phyloP scores from a whole-genome alignment of 2,113 vertebrate species.

The Bagarius yarrelli region DNA sequence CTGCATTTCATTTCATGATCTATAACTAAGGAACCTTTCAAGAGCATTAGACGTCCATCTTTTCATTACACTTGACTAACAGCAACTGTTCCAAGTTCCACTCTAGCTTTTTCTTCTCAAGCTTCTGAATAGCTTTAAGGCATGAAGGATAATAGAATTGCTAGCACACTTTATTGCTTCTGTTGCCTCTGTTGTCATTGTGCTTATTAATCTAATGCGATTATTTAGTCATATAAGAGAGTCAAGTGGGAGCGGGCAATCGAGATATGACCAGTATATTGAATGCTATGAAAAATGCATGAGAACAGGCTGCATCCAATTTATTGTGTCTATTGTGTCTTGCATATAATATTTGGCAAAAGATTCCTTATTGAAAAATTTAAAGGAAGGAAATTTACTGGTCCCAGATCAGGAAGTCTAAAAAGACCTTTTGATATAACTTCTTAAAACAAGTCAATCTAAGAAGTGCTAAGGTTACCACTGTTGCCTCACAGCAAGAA shows the following conservation, averaged over 20 bases:
- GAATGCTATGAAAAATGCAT: conserved; percentile 3
- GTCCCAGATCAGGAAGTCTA: background rate
- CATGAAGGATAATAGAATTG: background rate
- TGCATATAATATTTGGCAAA: too few relatives aligned
- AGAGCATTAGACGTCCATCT: background rate
- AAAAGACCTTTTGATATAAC: conserved; percentile 6
- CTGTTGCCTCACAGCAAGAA: too few relatives aligned
- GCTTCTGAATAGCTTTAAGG: background rate
- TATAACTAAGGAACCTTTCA: background rate
- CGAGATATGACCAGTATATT: background rate
- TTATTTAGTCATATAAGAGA: conserved; percentile 4
- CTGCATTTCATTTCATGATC: background rate
- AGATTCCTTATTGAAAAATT: background rate
- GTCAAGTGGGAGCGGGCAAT: background rate
- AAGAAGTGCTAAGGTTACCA: background rate
- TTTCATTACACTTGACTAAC: background rate
- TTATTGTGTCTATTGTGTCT: conserved; percentile 22
- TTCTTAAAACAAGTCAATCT: background rate
- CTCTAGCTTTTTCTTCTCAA: background rate
- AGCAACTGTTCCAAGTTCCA: background rate
- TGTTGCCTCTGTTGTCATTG: conserved; percentile 1
- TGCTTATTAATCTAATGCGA: background rate
- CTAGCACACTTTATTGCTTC: conserved; percentile 1
- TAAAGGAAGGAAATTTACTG: conserved; percentile 4
- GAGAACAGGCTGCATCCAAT: conserved; percentile 22